Conservation (phyloP, 2,113 vertebrate genomes). For the Centropristis striata region DNA sequence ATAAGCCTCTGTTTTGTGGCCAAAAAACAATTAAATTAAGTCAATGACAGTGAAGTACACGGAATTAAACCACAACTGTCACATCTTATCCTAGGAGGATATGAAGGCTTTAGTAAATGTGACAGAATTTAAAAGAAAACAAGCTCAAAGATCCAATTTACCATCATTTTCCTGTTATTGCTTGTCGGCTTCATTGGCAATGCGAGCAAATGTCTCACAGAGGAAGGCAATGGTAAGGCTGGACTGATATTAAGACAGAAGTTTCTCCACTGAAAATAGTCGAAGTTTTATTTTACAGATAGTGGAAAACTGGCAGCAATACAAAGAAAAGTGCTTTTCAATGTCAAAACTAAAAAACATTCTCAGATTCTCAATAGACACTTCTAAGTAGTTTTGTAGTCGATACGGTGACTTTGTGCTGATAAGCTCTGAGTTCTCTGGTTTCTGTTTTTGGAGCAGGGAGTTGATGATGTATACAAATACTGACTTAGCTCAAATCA, state of each 20-base stretch:
- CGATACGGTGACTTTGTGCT: slow-evolving; percentile 8
- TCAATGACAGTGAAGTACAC: not conserved
- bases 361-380: not conserved
- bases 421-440: not conserved
- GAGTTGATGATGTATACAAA: slow-evolving; percentile 1
- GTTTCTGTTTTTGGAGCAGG: not conserved
- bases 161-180: not conserved
- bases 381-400: not conserved
- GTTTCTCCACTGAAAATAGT: not conserved
- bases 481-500: slow-evolving; percentile 6
- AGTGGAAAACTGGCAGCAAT: slow-evolving; percentile 13
- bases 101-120: not conserved
- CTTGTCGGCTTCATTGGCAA: not conserved
- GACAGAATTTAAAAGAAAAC: not conserved
- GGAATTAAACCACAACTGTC: not conserved
- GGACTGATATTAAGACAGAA: slow-evolving; percentile 10
- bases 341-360: slow-evolving; percentile 7
- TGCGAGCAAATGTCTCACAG: slow-evolving; percentile 7
- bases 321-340: slow-evolving; percentile 12
- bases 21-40: not conserved
- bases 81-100: not conserved
- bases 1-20: not conserved
- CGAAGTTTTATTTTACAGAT: slow-evolving; percentile 5
- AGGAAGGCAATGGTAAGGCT: not conserved
- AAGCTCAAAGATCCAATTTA: not conserved